These are phyloP conservation scores for Falco cherrug DNA, from an alignment of 2,797 vertebrate genomes.

Conservation along the genomic window DNA sequence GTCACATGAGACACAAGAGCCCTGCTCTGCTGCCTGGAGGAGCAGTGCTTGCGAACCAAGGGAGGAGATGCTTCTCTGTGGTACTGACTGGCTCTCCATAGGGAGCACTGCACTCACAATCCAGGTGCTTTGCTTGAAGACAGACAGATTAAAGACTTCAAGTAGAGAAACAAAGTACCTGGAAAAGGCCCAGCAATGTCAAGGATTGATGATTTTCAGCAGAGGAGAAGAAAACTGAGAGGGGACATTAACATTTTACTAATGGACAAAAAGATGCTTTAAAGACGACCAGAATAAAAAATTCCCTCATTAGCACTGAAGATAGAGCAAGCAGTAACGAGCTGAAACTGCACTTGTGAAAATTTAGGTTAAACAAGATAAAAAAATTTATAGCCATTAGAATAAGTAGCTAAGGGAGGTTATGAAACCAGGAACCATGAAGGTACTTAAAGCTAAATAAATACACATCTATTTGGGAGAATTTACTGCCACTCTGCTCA, in stretches of 20 bases:
- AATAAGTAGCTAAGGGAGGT: neutral
- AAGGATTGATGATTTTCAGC: neutral
- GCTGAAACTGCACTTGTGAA: neutral
- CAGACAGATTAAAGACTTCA: neutral
- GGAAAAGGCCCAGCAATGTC: neutral
- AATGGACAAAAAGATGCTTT: neutral
- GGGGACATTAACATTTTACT: neutral
- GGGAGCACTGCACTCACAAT: neutral
- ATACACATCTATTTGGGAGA: neutral
- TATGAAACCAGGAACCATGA: neutral
- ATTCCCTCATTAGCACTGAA: neutral
- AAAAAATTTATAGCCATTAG: neutral
- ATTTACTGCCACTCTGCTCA: neutral
- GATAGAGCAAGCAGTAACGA: neutral
- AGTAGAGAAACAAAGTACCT: neutral
- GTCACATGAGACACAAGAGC: neutral
- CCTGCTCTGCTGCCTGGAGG: neutral
- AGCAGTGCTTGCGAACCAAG: neutral
- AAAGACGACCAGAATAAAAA: neutral
- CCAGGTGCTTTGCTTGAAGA: neutral
- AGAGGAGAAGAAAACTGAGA: neutral
- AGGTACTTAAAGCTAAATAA: conserved; percentile 32
- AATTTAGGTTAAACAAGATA: neutral
- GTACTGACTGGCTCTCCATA: neutral
- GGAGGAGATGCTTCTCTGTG: neutral